Percentiles rank a stretch among this genome's conserved stretches.
These are phyloP conservation scores for Phenganax marumi DNA, from an alignment of 92 coral and sea anemone species.

Conservation along the genomic window DNA sequence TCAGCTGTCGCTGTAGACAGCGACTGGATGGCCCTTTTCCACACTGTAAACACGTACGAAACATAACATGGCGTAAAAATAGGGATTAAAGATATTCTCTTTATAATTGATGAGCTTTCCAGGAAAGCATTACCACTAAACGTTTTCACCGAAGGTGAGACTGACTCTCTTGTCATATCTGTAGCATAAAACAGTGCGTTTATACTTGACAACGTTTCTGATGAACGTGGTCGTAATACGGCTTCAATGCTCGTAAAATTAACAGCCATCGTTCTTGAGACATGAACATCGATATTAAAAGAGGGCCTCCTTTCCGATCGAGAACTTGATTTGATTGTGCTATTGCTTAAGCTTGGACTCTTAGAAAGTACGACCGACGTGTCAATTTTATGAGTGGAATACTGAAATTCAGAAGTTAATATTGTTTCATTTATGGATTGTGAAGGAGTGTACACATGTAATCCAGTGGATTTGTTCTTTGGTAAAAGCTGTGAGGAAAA, in stretches of 20 bases:
- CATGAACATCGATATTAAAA: not conserved
- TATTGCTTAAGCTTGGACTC: not conserved
- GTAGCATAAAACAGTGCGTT: not conserved
- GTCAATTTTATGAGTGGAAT: not conserved
- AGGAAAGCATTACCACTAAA: not conserved
- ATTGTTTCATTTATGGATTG: not conserved
- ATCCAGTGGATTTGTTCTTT: too few relatives aligned
- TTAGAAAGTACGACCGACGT: not conserved
- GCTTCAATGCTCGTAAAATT: not conserved
- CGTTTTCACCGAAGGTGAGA: not conserved
- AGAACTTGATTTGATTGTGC: not conserved
- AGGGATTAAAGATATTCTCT: not conserved
- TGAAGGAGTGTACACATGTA: too few relatives aligned
- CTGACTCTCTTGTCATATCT: not conserved
- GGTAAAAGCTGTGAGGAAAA: too few relatives aligned
- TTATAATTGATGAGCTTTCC: not conserved
- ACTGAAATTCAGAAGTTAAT: not conserved
- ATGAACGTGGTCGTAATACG: not conserved
- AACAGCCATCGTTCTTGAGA: not conserved
- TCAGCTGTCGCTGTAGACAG: not conserved
- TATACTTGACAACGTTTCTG: not conserved
- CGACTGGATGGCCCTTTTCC: not conserved
- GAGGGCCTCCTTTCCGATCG: not conserved
- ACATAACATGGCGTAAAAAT: conserved; percentile 22
- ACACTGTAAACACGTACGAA: conserved; percentile 19